A percentile compares a stretch with the other conserved stretches of the same genome.
phyloP scores from a whole-genome alignment of 2,113 vertebrate genomes.

The Cnemophilus loriae region DNA sequence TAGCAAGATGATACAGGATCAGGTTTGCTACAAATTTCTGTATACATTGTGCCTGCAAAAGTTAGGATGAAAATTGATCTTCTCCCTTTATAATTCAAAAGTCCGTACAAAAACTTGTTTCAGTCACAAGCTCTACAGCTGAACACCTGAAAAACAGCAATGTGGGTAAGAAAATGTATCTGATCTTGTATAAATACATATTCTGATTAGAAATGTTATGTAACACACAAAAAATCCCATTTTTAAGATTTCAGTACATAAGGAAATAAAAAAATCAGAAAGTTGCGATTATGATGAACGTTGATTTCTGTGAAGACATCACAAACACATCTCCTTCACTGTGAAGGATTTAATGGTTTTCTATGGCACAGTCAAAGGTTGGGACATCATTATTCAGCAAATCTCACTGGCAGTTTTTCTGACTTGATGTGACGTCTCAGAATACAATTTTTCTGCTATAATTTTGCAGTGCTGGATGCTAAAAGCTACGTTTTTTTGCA shows the following conservation, averaged over 20 bases:
- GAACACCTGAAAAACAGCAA: not conserved
- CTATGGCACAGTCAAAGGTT: not conserved
- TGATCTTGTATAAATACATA: not conserved
- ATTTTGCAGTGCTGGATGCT: not conserved
- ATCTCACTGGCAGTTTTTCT: conserved; percentile 15
- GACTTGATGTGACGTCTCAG: not conserved
- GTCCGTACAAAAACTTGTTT: not conserved
- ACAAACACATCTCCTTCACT: conserved; percentile 33
- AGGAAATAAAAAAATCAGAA: conserved; percentile 31
- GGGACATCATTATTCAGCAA: not conserved
- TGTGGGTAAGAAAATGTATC: not conserved
- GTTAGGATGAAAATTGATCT: not conserved
- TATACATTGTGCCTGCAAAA: not conserved
- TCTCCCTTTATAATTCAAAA: not conserved
- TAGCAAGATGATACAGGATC: not conserved
- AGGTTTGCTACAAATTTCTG: not conserved
- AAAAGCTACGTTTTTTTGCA: not conserved
- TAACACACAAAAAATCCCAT: not conserved
- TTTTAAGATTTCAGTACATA: not conserved
- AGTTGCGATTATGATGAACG: not conserved
- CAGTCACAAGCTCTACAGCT: not conserved
- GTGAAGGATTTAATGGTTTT: conserved; percentile 41
- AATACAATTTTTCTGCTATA: not conserved
- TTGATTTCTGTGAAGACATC: not conserved
- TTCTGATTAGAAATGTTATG: conserved; percentile 14